phyloP scores from a whole-genome alignment of 1,140 invertebrate genomes.

The Trachymyrmex septentrionalis region DNA sequence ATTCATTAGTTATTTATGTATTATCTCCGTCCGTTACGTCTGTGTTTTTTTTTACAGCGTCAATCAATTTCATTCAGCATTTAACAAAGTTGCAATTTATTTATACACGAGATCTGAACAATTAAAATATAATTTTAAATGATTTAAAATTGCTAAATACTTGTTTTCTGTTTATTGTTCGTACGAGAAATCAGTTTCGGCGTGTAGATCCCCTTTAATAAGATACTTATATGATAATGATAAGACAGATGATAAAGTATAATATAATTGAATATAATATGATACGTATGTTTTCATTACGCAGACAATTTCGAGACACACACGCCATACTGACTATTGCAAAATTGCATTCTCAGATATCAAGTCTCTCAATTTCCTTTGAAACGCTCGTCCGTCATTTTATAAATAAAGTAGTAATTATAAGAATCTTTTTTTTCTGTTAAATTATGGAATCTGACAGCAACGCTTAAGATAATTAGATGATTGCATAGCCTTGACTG shows the following conservation, averaged over 20 bases:
- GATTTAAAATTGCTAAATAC: background rate
- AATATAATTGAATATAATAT: background rate
- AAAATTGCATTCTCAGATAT: slow-evolving; percentile 6
- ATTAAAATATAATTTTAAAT: slow-evolving; percentile 15
- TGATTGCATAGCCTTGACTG: background rate
- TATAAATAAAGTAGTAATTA: slow-evolving; percentile 8
- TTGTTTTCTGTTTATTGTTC: background rate
- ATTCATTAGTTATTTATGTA: background rate
- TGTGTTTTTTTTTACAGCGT: background rate
- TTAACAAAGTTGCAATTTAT: background rate
- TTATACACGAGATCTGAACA: background rate
- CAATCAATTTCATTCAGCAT: background rate
- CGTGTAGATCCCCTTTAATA: background rate
- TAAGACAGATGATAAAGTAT: background rate
- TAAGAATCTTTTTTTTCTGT: background rate
- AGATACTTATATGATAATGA: background rate
- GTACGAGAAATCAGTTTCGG: background rate
- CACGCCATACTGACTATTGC: background rate
- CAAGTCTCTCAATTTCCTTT: slow-evolving; percentile 1
- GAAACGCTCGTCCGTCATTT: background rate
- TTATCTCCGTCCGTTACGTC: background rate
- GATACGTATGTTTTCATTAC: background rate
- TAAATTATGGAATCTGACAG: slow-evolving; percentile 7
- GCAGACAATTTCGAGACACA: slow-evolving; percentile 9
- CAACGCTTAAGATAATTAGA: slow-evolving; percentile 1